Evolutionary conservation across 2,888 invertebrate genomes (phyloP).

Genomic region (Drosophila multiciliata): DNA sequence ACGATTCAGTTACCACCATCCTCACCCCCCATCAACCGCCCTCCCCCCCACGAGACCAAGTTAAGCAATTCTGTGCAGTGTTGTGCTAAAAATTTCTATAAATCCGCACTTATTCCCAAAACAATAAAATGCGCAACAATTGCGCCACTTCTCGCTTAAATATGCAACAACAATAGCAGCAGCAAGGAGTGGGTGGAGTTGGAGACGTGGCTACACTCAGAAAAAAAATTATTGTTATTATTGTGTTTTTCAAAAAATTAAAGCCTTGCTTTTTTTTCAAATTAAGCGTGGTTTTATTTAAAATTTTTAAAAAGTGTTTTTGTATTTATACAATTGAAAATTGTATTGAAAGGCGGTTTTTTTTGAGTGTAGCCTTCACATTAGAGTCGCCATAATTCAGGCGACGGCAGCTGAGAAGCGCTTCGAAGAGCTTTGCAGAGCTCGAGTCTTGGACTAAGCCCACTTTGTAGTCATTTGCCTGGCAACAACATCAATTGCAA

Average conservation of each 20-base stretch:
- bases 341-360: neutral
- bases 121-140: slow-evolving; percentile 80
- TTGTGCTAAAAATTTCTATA: slow-evolving; percentile 69
- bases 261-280: too few relatives aligned
- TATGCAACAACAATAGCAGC: slow-evolving; percentile 61
- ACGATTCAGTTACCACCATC: slow-evolving; percentile 6
- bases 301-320: too few relatives aligned
- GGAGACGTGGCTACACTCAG: slow-evolving; percentile 26
- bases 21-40: neutral
- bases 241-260: too few relatives aligned
- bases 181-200: slow-evolving; percentile 16
- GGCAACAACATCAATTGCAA: slow-evolving; percentile 52
- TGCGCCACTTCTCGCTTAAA: slow-evolving; percentile 73
- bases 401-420: slow-evolving; percentile 53
- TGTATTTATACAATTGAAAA: too few relatives aligned
- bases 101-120: slow-evolving; percentile 79
- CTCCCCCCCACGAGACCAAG: slow-evolving; percentile 20
- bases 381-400: slow-evolving; percentile 79
- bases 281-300: too few relatives aligned
- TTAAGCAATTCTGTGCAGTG: slow-evolving; percentile 23
- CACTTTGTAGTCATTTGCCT: slow-evolving; percentile 81
- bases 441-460: slow-evolving; percentile 53
- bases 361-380: slow-evolving; percentile 41
- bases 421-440: slow-evolving; percentile 26
- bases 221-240: neutral